These are phyloP conservation scores for Apeltes quadracus DNA, from an alignment of 2,113 vertebrate species.

Conservation along the genomic window DNA sequence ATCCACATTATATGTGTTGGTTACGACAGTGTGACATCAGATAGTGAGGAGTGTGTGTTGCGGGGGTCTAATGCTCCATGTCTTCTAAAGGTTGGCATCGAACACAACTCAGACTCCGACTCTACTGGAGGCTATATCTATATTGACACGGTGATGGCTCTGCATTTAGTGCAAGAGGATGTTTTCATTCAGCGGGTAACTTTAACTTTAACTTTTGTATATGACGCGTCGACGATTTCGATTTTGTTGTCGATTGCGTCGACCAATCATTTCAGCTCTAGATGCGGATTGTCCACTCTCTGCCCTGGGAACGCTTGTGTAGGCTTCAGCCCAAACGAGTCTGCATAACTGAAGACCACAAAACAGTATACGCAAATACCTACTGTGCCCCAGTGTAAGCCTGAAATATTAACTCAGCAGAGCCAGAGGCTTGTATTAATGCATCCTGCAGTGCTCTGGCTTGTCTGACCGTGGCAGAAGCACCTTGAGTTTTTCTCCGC, in stretches of 20 bases:
- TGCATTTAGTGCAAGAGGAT: background rate
- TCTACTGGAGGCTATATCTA: background rate
- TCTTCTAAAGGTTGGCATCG: background rate
- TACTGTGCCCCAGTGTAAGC: background rate
- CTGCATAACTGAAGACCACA: constrained; percentile 17
- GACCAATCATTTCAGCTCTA: no score
- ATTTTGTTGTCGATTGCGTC: no score
- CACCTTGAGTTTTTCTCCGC: constrained; percentile 46
- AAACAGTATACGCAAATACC: constrained; percentile 28
- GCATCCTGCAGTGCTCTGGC: constrained; percentile 30
- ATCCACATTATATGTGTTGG: background rate
- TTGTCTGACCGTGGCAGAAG: constrained; percentile 26
- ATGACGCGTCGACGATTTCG: no score
- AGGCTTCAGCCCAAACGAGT: background rate
- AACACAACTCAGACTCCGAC: background rate
- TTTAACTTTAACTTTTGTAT: background rate
- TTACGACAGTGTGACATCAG: background rate
- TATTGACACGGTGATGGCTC: background rate
- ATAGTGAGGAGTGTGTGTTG: background rate
- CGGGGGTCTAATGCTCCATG: background rate
- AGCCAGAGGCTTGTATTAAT: constrained; percentile 16
- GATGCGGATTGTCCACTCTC: background rate
- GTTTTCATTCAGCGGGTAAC: background rate
- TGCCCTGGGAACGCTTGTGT: background rate
- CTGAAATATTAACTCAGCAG: constrained; percentile 22